Conservation (phyloP, 1,140 invertebrate species). For the Leptopilina boulardi region DNA sequence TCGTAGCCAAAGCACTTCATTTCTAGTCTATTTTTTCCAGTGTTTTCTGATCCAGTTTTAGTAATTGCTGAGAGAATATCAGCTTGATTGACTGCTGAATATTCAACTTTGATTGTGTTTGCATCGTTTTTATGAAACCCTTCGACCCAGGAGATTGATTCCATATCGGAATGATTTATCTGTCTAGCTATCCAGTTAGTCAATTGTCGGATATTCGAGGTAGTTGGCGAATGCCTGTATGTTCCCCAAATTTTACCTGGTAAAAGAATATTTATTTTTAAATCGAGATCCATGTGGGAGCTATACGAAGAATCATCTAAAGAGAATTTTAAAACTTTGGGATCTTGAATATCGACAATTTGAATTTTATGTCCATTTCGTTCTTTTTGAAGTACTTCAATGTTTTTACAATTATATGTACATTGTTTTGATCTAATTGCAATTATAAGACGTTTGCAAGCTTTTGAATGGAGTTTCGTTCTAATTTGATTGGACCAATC, state of each 20-base stretch:
- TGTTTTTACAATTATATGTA: slow-evolving; percentile 83
- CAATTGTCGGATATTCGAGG: slow-evolving; percentile 69
- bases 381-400: slow-evolving; percentile 81
- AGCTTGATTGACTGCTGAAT: slow-evolving; percentile 82
- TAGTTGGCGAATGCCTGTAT: slow-evolving; percentile 80
- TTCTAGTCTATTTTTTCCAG: slow-evolving; percentile 76
- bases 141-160: slow-evolving; percentile 87
- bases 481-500: slow-evolving; percentile 71
- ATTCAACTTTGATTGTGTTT: slow-evolving; percentile 74
- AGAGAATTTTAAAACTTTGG: slow-evolving; percentile 78
- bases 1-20: slow-evolving; percentile 84
- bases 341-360: slow-evolving; percentile 78
- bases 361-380: slow-evolving; percentile 78
- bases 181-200: slow-evolving; percentile 87
- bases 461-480: slow-evolving; percentile 57
- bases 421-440: slow-evolving; percentile 76
- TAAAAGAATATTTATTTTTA: slow-evolving; percentile 83
- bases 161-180: slow-evolving; percentile 86
- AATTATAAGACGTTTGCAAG: slow-evolving; percentile 71
- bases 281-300: slow-evolving; percentile 80
- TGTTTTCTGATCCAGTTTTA: slow-evolving; percentile 83
- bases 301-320: slow-evolving; percentile 78
- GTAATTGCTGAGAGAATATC: slow-evolving; percentile 84
- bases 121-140: slow-evolving; percentile 68
- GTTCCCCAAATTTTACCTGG: slow-evolving; percentile 84